Conservation (phyloP, 1,140 invertebrate species). For the Calosoma granatense region DNA sequence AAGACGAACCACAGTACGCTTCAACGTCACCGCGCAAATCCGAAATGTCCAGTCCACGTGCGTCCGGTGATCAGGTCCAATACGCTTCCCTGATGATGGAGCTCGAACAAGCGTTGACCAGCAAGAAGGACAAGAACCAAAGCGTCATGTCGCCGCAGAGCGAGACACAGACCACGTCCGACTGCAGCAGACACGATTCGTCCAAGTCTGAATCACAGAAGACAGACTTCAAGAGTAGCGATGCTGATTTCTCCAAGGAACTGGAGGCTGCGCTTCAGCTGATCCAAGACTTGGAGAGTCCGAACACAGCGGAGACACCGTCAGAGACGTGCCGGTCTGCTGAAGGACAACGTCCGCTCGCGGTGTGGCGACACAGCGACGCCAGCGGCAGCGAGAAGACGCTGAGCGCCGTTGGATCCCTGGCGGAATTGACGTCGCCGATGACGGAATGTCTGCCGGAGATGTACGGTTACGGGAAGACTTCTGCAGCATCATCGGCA, state of each 20-base stretch:
- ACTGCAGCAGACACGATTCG: constrained; percentile 18
- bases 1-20: constrained; percentile 25
- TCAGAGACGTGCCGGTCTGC: constrained; percentile 25
- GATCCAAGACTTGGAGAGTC: constrained; percentile 40
- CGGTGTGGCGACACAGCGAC: constrained; percentile 28
- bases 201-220: constrained; percentile 23
- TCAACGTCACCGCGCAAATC: constrained; percentile 24
- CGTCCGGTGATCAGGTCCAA: constrained; percentile 32
- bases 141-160: constrained; percentile 25
- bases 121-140: constrained; percentile 25
- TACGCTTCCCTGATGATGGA: constrained; percentile 40
- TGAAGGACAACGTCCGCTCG: constrained; percentile 18
- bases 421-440: constrained; percentile 30
- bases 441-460: constrained; percentile 25
- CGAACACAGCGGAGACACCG: constrained; percentile 36
- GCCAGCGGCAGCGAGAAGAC: constrained; percentile 33
- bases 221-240: constrained; percentile 30
- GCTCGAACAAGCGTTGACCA: constrained; percentile 31
- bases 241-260: constrained; percentile 37
- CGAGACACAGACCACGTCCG: constrained; percentile 19
- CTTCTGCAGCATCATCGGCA: constrained; percentile 14
- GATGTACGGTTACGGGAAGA: constrained; percentile 22
- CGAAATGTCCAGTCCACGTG: constrained; percentile 23
- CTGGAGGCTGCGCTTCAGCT: constrained; percentile 37
- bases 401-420: constrained; percentile 30